A percentile compares a stretch with the other conserved stretches of the same genome.
These are phyloP conservation scores for Bellardia pandia DNA, from an alignment of 2,888 invertebrate genomes.

Conservation along the genomic window DNA sequence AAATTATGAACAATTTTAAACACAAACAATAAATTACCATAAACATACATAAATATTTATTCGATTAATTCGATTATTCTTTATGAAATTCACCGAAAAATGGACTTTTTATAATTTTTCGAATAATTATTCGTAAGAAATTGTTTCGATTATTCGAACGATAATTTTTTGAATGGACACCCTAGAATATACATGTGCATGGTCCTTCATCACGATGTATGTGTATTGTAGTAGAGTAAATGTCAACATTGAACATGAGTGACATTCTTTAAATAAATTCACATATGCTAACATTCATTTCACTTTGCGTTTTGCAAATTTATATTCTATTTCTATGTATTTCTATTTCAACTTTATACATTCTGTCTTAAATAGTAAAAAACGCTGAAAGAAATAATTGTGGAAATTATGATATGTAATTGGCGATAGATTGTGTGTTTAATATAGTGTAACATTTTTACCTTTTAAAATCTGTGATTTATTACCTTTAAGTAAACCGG, in stretches of 20 bases:
- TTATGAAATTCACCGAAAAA: no score
- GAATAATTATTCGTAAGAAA: neutral
- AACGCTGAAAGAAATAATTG: neutral
- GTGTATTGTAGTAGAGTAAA: slow-evolving; percentile 28
- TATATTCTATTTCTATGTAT: slow-evolving; percentile 5
- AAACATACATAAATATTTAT: no score
- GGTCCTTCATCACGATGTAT: slow-evolving; percentile 26
- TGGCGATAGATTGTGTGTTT: no score
- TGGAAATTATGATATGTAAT: no score
- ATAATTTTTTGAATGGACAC: neutral
- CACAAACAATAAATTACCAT: no score
- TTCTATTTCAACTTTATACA: neutral
- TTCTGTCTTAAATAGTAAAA: neutral
- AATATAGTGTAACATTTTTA: no score
- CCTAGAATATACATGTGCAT: neutral
- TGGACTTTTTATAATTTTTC: neutral
- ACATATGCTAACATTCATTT: slow-evolving; percentile 52
- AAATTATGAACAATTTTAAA: no score
- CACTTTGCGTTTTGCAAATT: slow-evolving; percentile 6
- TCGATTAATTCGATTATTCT: no score
- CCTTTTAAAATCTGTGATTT: no score
- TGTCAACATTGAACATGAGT: slow-evolving; percentile 52
- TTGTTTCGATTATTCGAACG: no score
- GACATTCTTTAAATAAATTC: slow-evolving; percentile 43
- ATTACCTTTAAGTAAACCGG: no score